These are phyloP conservation scores for Catamblyrhynchus diadema DNA, from an alignment of 2,797 vertebrate species.

Conservation along the genomic window DNA sequence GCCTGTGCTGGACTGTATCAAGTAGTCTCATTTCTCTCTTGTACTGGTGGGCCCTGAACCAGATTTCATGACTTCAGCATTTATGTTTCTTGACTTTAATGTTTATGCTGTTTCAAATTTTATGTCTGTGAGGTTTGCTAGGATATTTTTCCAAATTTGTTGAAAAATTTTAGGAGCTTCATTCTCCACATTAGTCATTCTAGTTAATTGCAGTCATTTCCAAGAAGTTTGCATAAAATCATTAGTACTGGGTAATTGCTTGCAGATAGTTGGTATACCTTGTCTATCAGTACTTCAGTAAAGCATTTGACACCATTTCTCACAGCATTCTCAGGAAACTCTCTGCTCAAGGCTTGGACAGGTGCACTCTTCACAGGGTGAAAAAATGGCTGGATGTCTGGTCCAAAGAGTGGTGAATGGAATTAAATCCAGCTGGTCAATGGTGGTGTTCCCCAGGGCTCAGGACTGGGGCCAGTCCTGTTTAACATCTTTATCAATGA, in stretches of 20 bases:
- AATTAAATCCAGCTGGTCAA: not conserved
- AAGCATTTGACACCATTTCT: not conserved
- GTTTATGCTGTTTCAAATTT: not conserved
- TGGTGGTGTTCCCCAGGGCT: not conserved
- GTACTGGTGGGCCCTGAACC: not conserved
- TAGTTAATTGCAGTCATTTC: not conserved
- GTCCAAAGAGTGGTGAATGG: not conserved
- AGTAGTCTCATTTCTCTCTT: not conserved
- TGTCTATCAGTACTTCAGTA: not conserved
- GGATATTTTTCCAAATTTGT: not conserved
- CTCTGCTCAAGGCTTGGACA: accelerated
- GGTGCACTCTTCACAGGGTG: not conserved
- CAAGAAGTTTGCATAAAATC: not conserved
- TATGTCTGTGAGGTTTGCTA: not conserved
- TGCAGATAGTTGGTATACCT: not conserved
- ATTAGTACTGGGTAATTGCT: not conserved
- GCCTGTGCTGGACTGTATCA: not conserved
- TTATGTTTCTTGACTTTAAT: not conserved
- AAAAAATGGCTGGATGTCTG: not conserved
- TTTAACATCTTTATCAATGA: not conserved
- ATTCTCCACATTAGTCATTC: not conserved
- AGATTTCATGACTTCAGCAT: not conserved
- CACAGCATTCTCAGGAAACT: not conserved
- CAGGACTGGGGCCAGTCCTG: not conserved
- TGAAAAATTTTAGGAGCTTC: not conserved